phyloP scores from a whole-genome alignment of 2,797 vertebrate genomes.

The Sebastes minor region DNA sequence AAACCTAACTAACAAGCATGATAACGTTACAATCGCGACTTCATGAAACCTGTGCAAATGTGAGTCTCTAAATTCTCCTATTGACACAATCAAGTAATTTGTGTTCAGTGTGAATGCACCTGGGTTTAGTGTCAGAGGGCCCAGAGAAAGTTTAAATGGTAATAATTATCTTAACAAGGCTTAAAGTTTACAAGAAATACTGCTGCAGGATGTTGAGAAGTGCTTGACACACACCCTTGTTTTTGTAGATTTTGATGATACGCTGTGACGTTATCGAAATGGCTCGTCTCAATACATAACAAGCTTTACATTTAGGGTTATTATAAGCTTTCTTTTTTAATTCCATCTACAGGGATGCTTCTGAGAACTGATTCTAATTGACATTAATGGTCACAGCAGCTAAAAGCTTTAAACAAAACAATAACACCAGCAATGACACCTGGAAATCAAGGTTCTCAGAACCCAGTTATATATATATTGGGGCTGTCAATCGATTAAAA shows the following conservation, averaged over 20 bases:
- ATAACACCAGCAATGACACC: too few species aligned
- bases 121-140: background rate
- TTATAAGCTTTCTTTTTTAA: background rate
- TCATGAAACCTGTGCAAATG: background rate
- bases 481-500: too few species aligned
- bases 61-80: background rate
- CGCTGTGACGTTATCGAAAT: background rate
- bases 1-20: conserved; percentile 55
- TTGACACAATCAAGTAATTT: background rate
- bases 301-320: background rate
- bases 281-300: background rate
- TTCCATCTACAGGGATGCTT: background rate
- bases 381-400: too few species aligned
- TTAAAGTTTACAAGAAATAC: background rate
- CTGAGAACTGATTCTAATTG: background rate
- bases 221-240: background rate
- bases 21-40: conserved; percentile 12
- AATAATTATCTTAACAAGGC: background rate
- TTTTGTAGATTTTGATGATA: background rate
- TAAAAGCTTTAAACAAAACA: background rate
- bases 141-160: background rate
- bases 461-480: too few species aligned
- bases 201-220: background rate
- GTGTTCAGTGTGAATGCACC: background rate
- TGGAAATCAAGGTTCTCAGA: too few species aligned